phyloP scores from a whole-genome alignment of 2,888 invertebrate genomes.

The Meliscaeva auricollis region DNA sequence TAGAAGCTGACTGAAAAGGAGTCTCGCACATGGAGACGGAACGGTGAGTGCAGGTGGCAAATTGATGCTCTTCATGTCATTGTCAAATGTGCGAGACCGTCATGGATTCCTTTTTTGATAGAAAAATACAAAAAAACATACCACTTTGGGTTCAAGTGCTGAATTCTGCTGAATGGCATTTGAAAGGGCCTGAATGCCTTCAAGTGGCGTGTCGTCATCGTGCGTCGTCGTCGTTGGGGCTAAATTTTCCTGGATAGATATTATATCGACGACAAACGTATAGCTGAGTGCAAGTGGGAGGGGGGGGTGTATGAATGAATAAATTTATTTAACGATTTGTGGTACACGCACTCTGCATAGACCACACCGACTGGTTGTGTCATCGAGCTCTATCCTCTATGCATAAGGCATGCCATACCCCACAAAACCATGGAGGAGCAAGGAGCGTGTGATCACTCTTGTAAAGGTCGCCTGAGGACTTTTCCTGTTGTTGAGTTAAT shows the following conservation, averaged over 20 bases:
- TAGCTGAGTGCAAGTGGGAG: slow-evolving; percentile 51
- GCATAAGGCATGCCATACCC: slow-evolving; percentile 3
- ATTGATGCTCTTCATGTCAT: slow-evolving; percentile 73
- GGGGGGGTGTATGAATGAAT: slow-evolving; percentile 40
- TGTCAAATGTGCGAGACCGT: slow-evolving; percentile 56
- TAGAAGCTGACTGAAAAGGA: slow-evolving; percentile 27
- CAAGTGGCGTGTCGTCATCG: slow-evolving; percentile 31
- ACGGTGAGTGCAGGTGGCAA: slow-evolving; percentile 74
- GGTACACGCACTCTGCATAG: slow-evolving; percentile 58
- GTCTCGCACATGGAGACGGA: slow-evolving; percentile 58
- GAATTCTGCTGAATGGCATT: slow-evolving; percentile 42
- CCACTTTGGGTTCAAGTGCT: slow-evolving; percentile 53
- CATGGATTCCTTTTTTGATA: slow-evolving; percentile 27
- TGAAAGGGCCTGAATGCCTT: slow-evolving; percentile 23
- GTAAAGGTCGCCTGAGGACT: slow-evolving; percentile 62
- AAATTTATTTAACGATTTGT: slow-evolving; percentile 54
- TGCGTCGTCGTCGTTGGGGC: slow-evolving; percentile 9
- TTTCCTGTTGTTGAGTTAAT: slow-evolving; percentile 71
- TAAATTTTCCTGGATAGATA: slow-evolving; percentile 65
- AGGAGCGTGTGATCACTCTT: slow-evolving; percentile 38
- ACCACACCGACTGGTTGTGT: slow-evolving; percentile 31
- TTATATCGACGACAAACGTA: slow-evolving; percentile 59
- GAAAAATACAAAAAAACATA: slow-evolving; percentile 11
- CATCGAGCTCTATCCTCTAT: background rate
- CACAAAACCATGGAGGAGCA: background rate